phyloP scores from a whole-genome alignment of 2,797 vertebrate genomes.

The Neoniphon sammara region DNA sequence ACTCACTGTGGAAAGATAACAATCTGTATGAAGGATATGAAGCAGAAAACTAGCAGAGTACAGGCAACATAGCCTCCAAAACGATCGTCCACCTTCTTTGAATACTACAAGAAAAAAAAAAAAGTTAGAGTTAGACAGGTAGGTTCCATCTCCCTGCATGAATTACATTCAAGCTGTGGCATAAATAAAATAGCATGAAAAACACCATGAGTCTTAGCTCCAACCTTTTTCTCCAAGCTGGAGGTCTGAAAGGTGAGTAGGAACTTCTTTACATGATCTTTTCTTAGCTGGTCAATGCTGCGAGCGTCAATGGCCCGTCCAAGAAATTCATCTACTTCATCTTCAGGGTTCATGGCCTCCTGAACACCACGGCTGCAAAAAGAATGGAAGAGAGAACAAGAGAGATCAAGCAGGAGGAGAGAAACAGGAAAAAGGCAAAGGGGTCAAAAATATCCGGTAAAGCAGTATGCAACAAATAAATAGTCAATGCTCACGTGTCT shows the following conservation, averaged over 20 bases:
- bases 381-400: neutral
- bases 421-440: neutral
- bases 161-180: neutral
- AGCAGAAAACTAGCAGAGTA: conserved; percentile 93
- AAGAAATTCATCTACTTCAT: conserved; percentile 95
- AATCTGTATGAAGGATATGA: conserved; percentile 95
- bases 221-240: conserved; percentile 93
- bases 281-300: conserved; percentile 95
- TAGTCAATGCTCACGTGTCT: conserved; percentile 89
- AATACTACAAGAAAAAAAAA: conserved; percentile 83
- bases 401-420: neutral
- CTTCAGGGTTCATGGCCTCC: conserved; percentile 94
- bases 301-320: conserved; percentile 94
- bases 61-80: conserved; percentile 94
- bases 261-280: conserved; percentile 95
- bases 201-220: neutral
- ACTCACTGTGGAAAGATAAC: conserved; percentile 94
- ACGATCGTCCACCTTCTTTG: conserved; percentile 93
- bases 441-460: neutral
- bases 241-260: conserved; percentile 95
- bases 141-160: neutral
- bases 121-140: neutral
- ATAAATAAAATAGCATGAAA: neutral
- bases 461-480: neutral
- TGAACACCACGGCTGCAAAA: conserved; percentile 87